Percentiles rank a stretch among this genome's conserved stretches.
Evolutionary conservation across 1,140 invertebrate species (phyloP).

Genomic region (Polypedilum vanderplanki): DNA sequence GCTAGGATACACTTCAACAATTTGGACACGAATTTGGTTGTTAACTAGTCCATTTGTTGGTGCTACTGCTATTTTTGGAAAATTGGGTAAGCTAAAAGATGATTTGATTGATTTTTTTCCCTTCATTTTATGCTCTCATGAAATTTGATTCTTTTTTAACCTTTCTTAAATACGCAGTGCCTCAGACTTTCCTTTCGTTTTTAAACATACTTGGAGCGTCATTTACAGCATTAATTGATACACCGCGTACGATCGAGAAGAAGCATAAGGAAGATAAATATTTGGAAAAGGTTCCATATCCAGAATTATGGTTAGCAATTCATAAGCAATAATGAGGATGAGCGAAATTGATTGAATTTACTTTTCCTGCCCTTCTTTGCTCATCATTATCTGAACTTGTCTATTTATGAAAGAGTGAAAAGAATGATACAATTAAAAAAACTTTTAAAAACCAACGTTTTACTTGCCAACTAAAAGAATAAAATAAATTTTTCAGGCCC

Average conservation of each 20-base stretch:
- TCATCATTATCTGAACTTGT: too few relatives aligned
- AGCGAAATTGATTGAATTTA: too few relatives aligned
- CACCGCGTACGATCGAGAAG: constrained; percentile 37
- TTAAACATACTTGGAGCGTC: constrained; percentile 40
- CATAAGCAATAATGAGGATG: not conserved
- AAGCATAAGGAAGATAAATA: not conserved
- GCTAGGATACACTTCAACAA: constrained; percentile 40
- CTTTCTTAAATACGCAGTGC: constrained; percentile 33
- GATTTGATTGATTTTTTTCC: not conserved
- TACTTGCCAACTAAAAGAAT: too few relatives aligned
- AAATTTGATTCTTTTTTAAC: not conserved
- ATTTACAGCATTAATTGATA: constrained; percentile 39
- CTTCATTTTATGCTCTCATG: not conserved
- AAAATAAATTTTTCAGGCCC: too few relatives aligned
- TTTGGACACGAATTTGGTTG: constrained; percentile 43
- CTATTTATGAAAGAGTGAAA: too few relatives aligned
- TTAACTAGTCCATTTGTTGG: constrained; percentile 42
- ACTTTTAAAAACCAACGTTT: too few relatives aligned
- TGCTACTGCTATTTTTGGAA: constrained; percentile 40
- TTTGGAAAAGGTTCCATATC: not conserved
- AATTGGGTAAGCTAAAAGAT: constrained; percentile 31
- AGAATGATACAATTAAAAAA: too few relatives aligned
- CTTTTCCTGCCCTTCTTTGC: too few relatives aligned
- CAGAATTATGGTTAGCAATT: constrained; percentile 1
- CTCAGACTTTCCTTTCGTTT: constrained; percentile 40